phyloP scores from a whole-genome alignment of 2,113 vertebrate genomes.

The Myrmecobius fasciatus region DNA sequence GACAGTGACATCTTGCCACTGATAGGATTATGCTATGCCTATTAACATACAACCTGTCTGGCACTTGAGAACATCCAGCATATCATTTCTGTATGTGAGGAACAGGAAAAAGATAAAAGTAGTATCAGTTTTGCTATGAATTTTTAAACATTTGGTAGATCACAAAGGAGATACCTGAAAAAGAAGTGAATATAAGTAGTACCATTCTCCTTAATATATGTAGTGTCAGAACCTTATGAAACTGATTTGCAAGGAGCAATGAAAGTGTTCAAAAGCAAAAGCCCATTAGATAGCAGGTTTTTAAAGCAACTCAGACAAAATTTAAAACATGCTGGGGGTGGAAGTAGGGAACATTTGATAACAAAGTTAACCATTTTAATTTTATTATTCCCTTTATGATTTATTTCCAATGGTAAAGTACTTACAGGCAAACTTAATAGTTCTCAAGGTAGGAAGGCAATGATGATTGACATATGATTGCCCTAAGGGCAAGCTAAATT shows the following conservation, averaged over 20 bases:
- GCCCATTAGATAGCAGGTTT: slow-evolving; percentile 45
- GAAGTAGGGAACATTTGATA: slow-evolving; percentile 37
- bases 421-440: slow-evolving; percentile 51
- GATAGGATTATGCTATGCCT: neutral
- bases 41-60: neutral
- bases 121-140: neutral
- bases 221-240: slow-evolving; percentile 54
- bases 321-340: slow-evolving; percentile 30
- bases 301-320: slow-evolving; percentile 5
- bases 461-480: slow-evolving; percentile 40
- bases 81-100: slow-evolving; percentile 10
- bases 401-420: slow-evolving; percentile 65
- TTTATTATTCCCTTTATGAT: slow-evolving; percentile 37
- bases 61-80: neutral
- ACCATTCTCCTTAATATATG: slow-evolving; percentile 51
- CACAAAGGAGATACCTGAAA: neutral
- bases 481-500: slow-evolving; percentile 34
- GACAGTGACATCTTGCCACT: neutral
- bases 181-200: slow-evolving; percentile 3
- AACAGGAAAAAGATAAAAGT: slow-evolving; percentile 25
- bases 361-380: slow-evolving; percentile 45
- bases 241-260: neutral
- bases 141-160: slow-evolving; percentile 15
- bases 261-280: neutral
- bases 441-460: slow-evolving; percentile 57